Percentiles rank a stretch among this genome's conserved stretches.
phyloP scores from a whole-genome alignment of 2,113 vertebrate species.

The Entelurus aequoreus region DNA sequence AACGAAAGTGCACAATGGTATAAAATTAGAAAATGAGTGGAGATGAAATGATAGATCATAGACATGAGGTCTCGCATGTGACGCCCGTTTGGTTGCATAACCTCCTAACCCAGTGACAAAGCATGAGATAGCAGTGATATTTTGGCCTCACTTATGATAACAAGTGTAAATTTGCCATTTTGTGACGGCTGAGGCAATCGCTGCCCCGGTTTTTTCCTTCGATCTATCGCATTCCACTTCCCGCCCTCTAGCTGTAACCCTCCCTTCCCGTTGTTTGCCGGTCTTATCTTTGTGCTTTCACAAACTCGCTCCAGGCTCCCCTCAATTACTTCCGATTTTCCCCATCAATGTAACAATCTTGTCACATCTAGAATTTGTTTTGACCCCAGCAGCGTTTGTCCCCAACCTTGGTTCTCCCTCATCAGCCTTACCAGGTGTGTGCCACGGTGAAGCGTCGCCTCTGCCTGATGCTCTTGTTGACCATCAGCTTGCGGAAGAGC shows the following conservation, averaged over 20 bases:
- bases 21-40: constrained; percentile 7
- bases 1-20: constrained; percentile 22
- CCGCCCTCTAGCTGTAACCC: background rate
- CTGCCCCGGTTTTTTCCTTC: background rate
- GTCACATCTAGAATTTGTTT: background rate
- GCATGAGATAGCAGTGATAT: constrained; percentile 18
- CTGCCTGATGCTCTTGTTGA: constrained; percentile 96
- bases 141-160: constrained; percentile 11
- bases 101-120: constrained; percentile 29
- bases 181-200: background rate
- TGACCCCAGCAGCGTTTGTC: background rate
- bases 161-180: background rate
- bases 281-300: background rate
- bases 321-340: constrained; percentile 11
- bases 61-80: constrained; percentile 22
- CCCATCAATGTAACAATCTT: constrained; percentile 13
- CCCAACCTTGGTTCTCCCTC: background rate
- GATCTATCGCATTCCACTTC: background rate
- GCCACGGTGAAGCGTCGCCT: constrained; percentile 95
- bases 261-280: background rate
- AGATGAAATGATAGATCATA: constrained; percentile 34
- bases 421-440: constrained; percentile 89
- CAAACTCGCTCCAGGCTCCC: background rate
- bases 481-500: constrained; percentile 96
- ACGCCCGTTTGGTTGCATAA: constrained; percentile 42